Evolutionary conservation across 2,888 invertebrate species (phyloP), one percentile per base, ranked within the genome.

Genomic region (Drosophila koepferae): DNA sequence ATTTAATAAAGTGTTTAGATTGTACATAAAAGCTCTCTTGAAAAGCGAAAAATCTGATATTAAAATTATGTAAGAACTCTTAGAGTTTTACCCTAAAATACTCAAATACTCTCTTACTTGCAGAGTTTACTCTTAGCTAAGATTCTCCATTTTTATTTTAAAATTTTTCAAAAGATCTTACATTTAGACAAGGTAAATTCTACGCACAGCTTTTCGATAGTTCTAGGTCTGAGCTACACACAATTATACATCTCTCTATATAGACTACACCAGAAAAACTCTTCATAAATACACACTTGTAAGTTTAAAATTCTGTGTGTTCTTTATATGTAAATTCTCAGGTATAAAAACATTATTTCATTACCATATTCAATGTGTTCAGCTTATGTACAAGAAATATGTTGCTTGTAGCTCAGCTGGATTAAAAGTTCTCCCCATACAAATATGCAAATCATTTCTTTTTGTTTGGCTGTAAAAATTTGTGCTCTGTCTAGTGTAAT

Each of bases 401-500:
- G n/a, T n/a, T 51, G 34, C 10, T 10, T 12, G 6, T 31, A 6
- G n/a, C 49, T 49, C 31, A 18, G 12, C 31, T 18, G 49, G 49
- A 34, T 51, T 54, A 38, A 38, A 9, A 54, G 14, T 38, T 23
- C 36, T 20, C 3, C 40, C 49, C 3, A 12, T 1, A 2, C 31
- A 31, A 54, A 54, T 54, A 54, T 54, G 53, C 53, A 54, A 54
- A 54, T 38, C 9, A 38, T 36, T 54, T 36, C 7, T 16, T 34
- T 23, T 51, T 12, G 4, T n/a, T n/a, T 49, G 16, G 1, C 31
- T 34, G 23, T 16, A 40, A 54, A 23, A 20, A 46, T 59, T 49
- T 23, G 20, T 62, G 49, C n/a, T 41, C 58, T 60, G 63, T 55
- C 63, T 70, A 70, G 77, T 62, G 77, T 80, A 80, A 77, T 80